Conservation (phyloP, 2,113 vertebrate species). For the Paramisgurnus dabryanus region DNA sequence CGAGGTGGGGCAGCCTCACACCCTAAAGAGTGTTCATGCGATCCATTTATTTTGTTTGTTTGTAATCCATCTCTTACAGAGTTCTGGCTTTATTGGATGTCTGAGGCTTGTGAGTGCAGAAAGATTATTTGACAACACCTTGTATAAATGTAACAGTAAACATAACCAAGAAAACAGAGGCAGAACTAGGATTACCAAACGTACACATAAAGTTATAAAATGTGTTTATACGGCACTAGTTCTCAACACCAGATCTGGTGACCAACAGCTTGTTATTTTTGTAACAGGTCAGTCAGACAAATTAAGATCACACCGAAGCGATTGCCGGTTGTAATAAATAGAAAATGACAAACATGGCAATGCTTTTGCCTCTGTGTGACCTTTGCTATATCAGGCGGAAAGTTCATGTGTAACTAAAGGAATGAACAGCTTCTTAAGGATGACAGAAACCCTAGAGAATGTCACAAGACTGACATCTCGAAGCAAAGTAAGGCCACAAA, state of each 20-base stretch:
- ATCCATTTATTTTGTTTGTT: constrained; percentile 14
- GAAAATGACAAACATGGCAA: constrained; percentile 1
- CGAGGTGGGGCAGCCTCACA: constrained; percentile 17
- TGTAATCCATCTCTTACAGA: not conserved
- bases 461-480: constrained; percentile 49
- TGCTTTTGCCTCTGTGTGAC: not conserved
- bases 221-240: too few relatives aligned
- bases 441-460: constrained; percentile 37
- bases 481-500: constrained; percentile 52
- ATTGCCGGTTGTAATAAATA: not conserved
- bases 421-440: constrained; percentile 8
- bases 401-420: constrained; percentile 53
- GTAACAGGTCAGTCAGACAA: not conserved
- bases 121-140: constrained; percentile 71
- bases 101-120: constrained; percentile 70
- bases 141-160: constrained; percentile 19
- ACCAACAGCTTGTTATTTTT: not conserved
- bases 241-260: too few relatives aligned
- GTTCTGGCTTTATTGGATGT: not conserved
- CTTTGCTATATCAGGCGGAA: not conserved
- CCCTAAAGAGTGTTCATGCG: not conserved
- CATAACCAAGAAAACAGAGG: not conserved
- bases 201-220: too few relatives aligned
- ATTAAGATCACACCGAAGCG: not conserved
- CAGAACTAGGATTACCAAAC: not conserved